A percentile compares a stretch with the other conserved stretches of the same genome.
Conservation (phyloP, 2,113 vertebrate genomes). For the Grammomys dolichurus region DNA sequence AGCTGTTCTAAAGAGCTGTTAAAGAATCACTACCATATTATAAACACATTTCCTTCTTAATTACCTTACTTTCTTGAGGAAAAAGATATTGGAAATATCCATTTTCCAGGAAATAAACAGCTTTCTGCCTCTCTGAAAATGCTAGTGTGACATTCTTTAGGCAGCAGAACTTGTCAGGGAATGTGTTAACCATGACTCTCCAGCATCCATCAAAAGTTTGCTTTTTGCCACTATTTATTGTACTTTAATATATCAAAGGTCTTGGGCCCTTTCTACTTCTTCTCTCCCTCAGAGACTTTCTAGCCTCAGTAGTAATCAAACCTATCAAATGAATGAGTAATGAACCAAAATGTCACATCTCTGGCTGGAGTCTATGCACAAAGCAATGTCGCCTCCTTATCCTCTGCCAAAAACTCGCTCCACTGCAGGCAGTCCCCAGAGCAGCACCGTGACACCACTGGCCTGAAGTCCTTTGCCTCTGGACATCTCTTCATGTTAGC, state of each 20-base stretch:
- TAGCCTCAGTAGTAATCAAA: no score
- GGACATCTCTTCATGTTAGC: not conserved
- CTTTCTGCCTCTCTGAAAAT: no score
- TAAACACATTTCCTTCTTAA: not conserved
- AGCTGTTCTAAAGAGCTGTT: not conserved
- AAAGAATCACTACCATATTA: not conserved
- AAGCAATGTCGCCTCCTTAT: not conserved
- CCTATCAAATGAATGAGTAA: no score
- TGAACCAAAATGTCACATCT: slow-evolving; percentile 43
- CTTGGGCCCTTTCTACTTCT: no score
- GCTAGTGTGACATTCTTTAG: no score
- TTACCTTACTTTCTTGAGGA: not conserved
- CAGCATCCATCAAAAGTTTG: no score
- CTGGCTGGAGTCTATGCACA: not conserved
- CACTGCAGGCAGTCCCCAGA: not conserved
- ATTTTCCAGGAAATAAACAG: slow-evolving; percentile 10
- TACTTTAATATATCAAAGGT: no score
- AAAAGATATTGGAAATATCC: not conserved
- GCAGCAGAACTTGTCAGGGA: no score
- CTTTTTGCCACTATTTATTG: no score
- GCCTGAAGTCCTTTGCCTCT: not conserved
- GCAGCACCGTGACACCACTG: not conserved
- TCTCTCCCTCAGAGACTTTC: no score
- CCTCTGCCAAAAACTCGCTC: not conserved
- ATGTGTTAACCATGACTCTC: no score